Evolutionary conservation across 2,888 invertebrate species (phyloP), one percentile per base, ranked within the genome.

Genomic region (Parascotia fuliginaria): DNA sequence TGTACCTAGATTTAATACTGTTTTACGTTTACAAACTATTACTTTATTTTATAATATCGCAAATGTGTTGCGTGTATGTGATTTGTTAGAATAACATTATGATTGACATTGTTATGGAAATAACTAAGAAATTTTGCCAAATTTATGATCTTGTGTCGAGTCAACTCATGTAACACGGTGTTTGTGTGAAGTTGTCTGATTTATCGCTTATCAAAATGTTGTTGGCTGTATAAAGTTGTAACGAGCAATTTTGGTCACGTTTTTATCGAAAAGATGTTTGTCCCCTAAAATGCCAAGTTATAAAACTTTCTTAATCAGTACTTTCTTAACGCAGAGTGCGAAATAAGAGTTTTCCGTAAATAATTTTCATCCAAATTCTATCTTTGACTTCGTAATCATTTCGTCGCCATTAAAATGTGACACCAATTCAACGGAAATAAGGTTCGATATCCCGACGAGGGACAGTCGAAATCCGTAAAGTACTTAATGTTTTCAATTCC

Each of bases 401-500:
- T 70, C 55, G 47, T 31, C 44, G 62, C 62, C 59, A 51, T 53
- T 65, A 59, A 54, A 75, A 81, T 81, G 79, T 78, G 61, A 74
- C 67, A 75, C 79, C 73, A 73, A 77, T 60, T 32, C 58, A 45
- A 45, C 51, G 47, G 67, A 43, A 64, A 77, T 85, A 89, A 81
- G 81, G 87, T 78, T 71, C 75, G 70, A 70, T 83, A 77, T 86
- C 56, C 75, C 60, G 55, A 67, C 72, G 43, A 59, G 48, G 67
- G 60, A 59, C 64, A 71, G 52, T 65, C 65, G 65, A 80, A 87
- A 87, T 87, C 82, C 83, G 80, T 85, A 78, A 83, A 87, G 89
- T 91, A 87, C 90, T 89, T 91, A 90, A 90, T 90, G 90, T 90
- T 90, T 91, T 91, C 90, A 90, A 91, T 91, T 91, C 87, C 81